Base-by-base conservation (phyloP, 1,140 invertebrate species). In the Oscheius sp. region DNA sequence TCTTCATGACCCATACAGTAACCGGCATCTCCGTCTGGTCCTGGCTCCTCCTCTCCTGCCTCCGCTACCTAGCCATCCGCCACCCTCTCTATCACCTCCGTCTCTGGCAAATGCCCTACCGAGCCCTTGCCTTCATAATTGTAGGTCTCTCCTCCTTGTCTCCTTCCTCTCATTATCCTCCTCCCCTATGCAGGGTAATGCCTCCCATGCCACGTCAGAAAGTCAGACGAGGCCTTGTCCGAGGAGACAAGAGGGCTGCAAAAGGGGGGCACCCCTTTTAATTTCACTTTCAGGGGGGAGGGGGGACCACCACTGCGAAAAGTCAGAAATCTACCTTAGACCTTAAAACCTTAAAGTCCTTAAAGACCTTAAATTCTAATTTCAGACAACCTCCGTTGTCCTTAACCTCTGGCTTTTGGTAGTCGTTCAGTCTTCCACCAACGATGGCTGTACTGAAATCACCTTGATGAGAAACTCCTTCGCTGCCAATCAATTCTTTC, bases 31-130 rank as follows among this genome's bases (percentile, higher is more conserved):
- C 34, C 31, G 79, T 78, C 26, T 78, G 77, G 76, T 64, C 38
- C 18, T 78, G 77, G 77, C 67, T 78, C 0, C 31, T 78, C 20
- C 80, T 78, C 61, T 78, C 77, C 2, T 71, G 34, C 13, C 71
- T 78, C 13, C 36, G 77, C 73, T 78, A 75, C 38, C 38, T 79
- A 1, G 66, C 77, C 10, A 79, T 78, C 28, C 73, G 73, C 34
- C 64, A 78, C 52, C 77, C 77, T n/a, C 55, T 79, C 2, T 68
- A 80, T 28, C 70, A 78, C 35, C 59, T 74, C 28, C 72, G 77
- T 0, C 73, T 78, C 2, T 79, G 77, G 77, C 35, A 67, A 34
- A 72, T 78, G 32, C 77, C 77, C n/a, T 38, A 63, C 15, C n/a
- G 71, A 29, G 77, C 75, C 3, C 49, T 78, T 10, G 26, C 68